These are phyloP conservation scores for Coenobita brevimanus DNA, from an alignment of 1,140 invertebrate genomes.

Conservation along the genomic window DNA sequence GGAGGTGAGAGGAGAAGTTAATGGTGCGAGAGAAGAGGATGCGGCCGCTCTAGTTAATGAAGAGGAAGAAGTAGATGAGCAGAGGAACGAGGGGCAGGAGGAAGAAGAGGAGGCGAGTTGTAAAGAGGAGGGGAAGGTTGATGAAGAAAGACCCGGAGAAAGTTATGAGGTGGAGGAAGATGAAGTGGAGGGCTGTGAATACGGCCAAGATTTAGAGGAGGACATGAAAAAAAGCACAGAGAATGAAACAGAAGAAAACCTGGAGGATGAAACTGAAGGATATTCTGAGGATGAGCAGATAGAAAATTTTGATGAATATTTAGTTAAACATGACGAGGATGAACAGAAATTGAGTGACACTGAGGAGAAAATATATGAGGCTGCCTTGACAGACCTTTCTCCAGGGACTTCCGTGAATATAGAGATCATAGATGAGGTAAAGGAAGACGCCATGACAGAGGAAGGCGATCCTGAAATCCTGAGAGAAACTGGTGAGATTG, in stretches of 20 bases:
- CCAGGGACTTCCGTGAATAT: not conserved
- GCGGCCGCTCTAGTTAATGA: not conserved
- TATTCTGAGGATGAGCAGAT: not conserved
- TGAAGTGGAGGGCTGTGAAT: not conserved
- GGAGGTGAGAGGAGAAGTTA: conserved; percentile 1
- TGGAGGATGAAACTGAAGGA: not conserved
- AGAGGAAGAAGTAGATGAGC: not conserved
- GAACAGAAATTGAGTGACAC: not conserved
- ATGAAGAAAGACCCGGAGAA: not conserved
- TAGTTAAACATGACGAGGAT: not conserved
- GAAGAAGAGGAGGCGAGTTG: not conserved
- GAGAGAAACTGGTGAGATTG: too few relatives aligned
- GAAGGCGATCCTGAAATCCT: too few relatives aligned
- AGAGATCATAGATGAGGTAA: not conserved
- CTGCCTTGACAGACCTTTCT: too few relatives aligned
- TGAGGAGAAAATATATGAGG: too few relatives aligned
- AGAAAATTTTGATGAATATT: not conserved
- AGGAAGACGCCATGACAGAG: too few relatives aligned
- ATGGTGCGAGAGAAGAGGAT: conserved; percentile 10
- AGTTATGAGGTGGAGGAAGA: too few relatives aligned
- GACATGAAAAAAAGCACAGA: too few relatives aligned
- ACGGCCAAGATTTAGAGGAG: too few relatives aligned
- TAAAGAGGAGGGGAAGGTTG: not conserved
- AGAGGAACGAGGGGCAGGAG: too few relatives aligned
- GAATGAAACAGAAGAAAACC: not conserved